Evolutionary conservation across 2,888 invertebrate species (phyloP).

Genomic region (Sarcophaga variegata): DNA sequence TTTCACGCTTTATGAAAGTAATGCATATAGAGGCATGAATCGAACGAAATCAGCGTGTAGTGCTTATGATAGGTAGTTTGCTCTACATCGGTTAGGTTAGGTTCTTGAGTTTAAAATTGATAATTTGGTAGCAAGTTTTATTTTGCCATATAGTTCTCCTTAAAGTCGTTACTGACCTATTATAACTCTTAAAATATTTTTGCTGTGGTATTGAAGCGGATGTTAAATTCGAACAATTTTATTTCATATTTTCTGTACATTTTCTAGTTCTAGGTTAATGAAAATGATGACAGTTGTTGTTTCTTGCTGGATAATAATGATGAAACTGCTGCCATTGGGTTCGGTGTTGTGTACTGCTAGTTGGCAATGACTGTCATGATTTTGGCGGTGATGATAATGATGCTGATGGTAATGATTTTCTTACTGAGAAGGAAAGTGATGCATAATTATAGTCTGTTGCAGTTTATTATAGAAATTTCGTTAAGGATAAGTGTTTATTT

Average conservation of each 20-base stretch:
- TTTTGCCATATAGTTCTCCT: neutral
- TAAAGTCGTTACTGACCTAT: neutral
- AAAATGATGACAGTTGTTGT: constrained; percentile 69
- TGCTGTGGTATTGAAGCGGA: constrained; percentile 61
- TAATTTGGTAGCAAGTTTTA: constrained; percentile 18
- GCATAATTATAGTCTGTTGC: constrained; percentile 60
- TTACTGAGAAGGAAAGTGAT: constrained; percentile 66
- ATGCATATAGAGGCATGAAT: too few species aligned
- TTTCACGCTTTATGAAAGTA: too few species aligned
- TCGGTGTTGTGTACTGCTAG: neutral
- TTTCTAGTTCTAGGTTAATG: constrained; percentile 68
- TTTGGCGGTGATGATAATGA: constrained; percentile 25
- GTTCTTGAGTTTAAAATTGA: too few species aligned
- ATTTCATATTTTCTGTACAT: constrained; percentile 22
- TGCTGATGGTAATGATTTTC: constrained; percentile 55
- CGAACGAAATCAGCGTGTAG: too few species aligned
- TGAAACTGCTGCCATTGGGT: neutral
- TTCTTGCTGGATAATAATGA: constrained; percentile 38
- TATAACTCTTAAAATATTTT: neutral
- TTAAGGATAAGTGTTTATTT: constrained; percentile 41
- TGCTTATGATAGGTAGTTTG: too few species aligned
- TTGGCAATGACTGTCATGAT: constrained; percentile 14
- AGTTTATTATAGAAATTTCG: constrained; percentile 54
- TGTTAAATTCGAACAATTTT: constrained; percentile 59
- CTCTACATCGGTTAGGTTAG: too few species aligned